These are phyloP conservation scores for Noctua janthina DNA, from an alignment of 2,888 invertebrate genomes.

Conservation along the genomic window DNA sequence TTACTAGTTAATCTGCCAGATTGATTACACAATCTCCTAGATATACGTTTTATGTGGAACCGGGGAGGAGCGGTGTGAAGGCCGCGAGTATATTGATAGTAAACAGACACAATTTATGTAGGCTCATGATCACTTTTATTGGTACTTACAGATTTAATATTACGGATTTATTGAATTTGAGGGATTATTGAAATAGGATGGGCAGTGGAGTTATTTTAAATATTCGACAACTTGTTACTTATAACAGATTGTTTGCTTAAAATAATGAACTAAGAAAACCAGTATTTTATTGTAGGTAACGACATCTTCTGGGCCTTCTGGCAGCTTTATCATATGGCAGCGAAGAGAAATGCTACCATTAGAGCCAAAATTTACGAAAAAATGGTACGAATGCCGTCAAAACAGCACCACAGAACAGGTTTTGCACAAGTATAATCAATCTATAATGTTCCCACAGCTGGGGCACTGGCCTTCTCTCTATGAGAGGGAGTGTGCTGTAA, in stretches of 20 bases:
- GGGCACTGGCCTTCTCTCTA: background rate
- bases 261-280: background rate
- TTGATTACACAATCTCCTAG: slow-evolving; percentile 52
- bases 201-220: slow-evolving; percentile 6
- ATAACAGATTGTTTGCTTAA: background rate
- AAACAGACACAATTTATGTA: slow-evolving; percentile 54
- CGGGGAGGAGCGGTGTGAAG: slow-evolving; percentile 15
- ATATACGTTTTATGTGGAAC: slow-evolving; percentile 43
- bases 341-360: background rate
- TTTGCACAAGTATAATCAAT: background rate
- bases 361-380: background rate
- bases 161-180: slow-evolving; percentile 21
- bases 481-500: background rate
- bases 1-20: slow-evolving; percentile 48
- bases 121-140: slow-evolving; percentile 38
- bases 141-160: slow-evolving; percentile 42
- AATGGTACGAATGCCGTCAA: too few species aligned
- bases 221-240: background rate
- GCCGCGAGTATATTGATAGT: slow-evolving; percentile 38
- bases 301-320: background rate
- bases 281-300: background rate
- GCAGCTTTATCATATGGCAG: background rate
- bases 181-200: slow-evolving; percentile 26
- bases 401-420: background rate
- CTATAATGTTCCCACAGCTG: background rate